Evolutionary conservation across 2,113 vertebrate genomes (phyloP).

Genomic region (Diphyllodes magnificus): DNA sequence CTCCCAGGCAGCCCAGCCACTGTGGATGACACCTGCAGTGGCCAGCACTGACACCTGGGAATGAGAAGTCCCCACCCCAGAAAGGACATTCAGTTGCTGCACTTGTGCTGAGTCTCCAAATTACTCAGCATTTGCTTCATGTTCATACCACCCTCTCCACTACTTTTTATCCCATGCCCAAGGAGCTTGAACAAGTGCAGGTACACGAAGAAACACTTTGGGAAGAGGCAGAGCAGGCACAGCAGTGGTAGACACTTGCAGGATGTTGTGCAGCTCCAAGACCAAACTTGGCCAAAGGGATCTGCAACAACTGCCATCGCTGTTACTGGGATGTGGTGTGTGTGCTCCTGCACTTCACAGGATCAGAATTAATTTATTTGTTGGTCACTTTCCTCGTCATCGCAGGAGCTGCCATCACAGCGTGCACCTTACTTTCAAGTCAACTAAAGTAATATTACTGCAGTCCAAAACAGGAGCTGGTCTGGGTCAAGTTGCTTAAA

Average conservation of each 20-base stretch:
- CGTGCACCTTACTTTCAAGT: neutral
- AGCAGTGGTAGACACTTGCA: neutral
- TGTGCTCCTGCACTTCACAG: neutral
- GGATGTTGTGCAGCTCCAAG: neutral
- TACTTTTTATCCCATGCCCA: neutral
- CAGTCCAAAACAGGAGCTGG: neutral
- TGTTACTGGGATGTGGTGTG: neutral
- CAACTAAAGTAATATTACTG: neutral
- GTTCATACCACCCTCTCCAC: neutral
- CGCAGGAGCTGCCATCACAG: neutral
- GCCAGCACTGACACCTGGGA: neutral
- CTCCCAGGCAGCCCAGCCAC: neutral
- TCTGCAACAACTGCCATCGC: neutral
- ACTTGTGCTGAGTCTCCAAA: neutral
- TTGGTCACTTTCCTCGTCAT: neutral
- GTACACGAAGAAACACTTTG: neutral
- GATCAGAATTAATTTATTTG: neutral
- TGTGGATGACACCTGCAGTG: neutral
- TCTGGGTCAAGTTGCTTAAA: neutral
- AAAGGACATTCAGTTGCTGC: neutral
- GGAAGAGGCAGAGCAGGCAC: neutral
- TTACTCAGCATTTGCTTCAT: neutral
- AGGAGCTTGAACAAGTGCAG: neutral
- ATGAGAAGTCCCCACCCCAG: neutral
- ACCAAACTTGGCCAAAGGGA: neutral